Evolutionary conservation across 64 coral and sea anemone genomes (phyloP).

Genomic region (Anthopleura sola): DNA sequence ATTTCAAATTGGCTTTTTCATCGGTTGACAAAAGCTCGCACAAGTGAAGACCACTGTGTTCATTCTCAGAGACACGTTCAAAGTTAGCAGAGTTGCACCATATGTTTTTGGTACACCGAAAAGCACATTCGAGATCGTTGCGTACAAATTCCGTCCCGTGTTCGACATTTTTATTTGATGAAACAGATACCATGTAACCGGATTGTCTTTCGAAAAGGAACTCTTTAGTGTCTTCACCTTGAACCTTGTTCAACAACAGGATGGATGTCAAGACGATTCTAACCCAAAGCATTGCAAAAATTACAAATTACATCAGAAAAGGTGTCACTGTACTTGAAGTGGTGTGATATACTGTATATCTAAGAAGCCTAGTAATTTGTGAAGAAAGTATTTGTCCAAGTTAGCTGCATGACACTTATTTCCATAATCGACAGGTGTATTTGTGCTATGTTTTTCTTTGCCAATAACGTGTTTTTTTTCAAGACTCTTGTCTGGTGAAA

Average conservation of each 20-base stretch:
- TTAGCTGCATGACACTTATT: too few species aligned
- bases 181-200: not conserved
- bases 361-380: too few species aligned
- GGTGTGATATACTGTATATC: not conserved
- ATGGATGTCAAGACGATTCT: not conserved
- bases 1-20: not conserved
- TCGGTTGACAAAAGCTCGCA: conserved; percentile 5
- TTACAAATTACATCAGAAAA: not conserved
- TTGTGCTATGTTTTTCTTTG: too few species aligned
- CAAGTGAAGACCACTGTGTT: not conserved
- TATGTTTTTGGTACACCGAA: not conserved
- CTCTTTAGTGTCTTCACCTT: not conserved
- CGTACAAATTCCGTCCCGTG: not conserved
- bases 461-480: too few species aligned
- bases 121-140: not conserved
- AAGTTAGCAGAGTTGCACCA: conserved; percentile 1
- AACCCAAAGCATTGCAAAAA: not conserved
- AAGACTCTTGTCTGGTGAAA: too few species aligned
- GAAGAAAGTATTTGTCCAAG: too few species aligned
- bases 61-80: not conserved
- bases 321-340: not conserved
- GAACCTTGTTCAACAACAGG: not conserved
- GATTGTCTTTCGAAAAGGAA: not conserved
- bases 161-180: not conserved
- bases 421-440: too few species aligned